A percentile compares a stretch with the other conserved stretches of the same genome.
These are phyloP conservation scores for Saccostrea glomerata DNA, from an alignment of 1,140 invertebrate genomes.

Conservation along the genomic window DNA sequence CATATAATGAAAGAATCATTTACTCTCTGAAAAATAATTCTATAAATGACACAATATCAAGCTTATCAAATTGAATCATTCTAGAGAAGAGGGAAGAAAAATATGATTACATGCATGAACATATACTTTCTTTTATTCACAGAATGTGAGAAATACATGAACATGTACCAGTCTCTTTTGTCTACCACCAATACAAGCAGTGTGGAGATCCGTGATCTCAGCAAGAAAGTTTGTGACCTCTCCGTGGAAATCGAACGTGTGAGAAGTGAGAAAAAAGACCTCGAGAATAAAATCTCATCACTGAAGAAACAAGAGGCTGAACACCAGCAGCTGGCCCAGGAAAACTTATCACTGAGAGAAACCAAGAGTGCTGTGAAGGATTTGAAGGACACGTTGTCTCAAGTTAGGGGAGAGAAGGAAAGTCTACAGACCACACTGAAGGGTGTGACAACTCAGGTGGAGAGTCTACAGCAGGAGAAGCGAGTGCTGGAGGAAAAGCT, in stretches of 20 bases:
- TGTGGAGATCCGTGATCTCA: conserved; percentile 11
- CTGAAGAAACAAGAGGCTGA: conserved; percentile 5
- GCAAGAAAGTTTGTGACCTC: background rate
- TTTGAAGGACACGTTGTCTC: background rate
- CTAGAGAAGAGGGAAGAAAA: too few relatives aligned
- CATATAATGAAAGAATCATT: too few relatives aligned
- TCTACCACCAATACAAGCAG: background rate
- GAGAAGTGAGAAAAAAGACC: conserved; percentile 13
- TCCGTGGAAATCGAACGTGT: conserved; percentile 19
- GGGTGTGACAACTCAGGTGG: conserved; percentile 19
- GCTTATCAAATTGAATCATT: too few relatives aligned
- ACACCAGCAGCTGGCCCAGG: background rate
- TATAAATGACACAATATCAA: too few relatives aligned
- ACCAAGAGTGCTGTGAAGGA: background rate
- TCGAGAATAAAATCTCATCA: background rate
- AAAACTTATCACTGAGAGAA: background rate
- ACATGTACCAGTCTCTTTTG: conserved; percentile 14
- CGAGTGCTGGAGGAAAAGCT: background rate
- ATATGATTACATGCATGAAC: background rate
- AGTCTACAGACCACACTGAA: conserved; percentile 30
- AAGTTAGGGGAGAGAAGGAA: conserved; percentile 44
- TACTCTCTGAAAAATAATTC: too few relatives aligned
- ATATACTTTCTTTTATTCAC: background rate
- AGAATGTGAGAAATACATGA: conserved; percentile 43
- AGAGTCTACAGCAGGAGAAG: conserved; percentile 22